Evolutionary conservation across 2,113 vertebrate species (phyloP).

Genomic region (Passerina amoena): DNA sequence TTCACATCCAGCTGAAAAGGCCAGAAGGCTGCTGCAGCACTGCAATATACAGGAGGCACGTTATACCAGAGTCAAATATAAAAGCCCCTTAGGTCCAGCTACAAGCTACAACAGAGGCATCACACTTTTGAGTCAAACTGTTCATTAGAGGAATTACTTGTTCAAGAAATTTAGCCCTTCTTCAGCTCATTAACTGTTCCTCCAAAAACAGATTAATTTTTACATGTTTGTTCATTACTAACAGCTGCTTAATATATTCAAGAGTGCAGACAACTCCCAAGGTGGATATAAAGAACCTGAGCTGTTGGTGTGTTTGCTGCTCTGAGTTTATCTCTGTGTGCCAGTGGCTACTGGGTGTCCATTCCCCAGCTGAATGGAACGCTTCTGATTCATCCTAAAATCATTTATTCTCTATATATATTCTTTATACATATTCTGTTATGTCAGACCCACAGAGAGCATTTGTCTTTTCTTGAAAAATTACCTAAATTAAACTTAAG

Average conservation of each 20-base stretch:
- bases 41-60: neutral
- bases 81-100: neutral
- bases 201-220: neutral
- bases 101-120: neutral
- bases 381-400: neutral
- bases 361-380: neutral
- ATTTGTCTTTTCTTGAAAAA: neutral
- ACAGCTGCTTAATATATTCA: neutral
- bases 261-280: neutral
- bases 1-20: neutral
- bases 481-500: neutral
- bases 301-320: neutral
- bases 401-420: neutral
- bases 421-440: neutral
- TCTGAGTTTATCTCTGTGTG: neutral
- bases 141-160: neutral
- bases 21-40: neutral
- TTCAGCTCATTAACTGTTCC: conserved; percentile 7
- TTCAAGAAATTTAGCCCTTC: neutral
- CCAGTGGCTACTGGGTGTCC: neutral
- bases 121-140: neutral
- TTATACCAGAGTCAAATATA: neutral
- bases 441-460: neutral
- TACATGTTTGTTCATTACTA: neutral
- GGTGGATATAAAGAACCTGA: neutral